phyloP scores from a whole-genome alignment of 1,140 invertebrate species.

The Euglossa dilemma region DNA sequence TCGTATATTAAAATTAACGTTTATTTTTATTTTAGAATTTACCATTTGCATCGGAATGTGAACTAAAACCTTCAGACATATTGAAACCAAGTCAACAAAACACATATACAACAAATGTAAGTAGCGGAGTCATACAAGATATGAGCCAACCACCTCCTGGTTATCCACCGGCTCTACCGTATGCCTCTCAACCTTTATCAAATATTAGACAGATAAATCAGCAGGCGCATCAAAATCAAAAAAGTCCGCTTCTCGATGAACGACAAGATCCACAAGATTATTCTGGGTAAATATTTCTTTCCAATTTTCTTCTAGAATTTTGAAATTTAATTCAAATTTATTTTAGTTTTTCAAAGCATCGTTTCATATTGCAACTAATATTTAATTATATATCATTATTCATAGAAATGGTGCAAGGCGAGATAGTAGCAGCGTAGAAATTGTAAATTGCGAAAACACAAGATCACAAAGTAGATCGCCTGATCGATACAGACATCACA shows the following conservation, averaged over 20 bases:
- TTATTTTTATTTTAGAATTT: constrained; percentile 81
- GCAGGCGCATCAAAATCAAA: constrained; percentile 71
- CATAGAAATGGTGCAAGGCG: constrained; percentile 70
- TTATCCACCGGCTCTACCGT: constrained; percentile 80
- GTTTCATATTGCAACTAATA: not conserved
- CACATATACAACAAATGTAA: constrained; percentile 72
- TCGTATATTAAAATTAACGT: not conserved
- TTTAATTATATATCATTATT: constrained; percentile 12
- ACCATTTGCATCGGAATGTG: constrained; percentile 87
- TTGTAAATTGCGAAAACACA: constrained; percentile 79
- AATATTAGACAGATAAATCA: constrained; percentile 71
- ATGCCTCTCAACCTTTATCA: constrained; percentile 74
- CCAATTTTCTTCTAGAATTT: not conserved
- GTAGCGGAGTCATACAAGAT: constrained; percentile 80
- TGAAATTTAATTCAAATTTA: not conserved
- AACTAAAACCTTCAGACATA: constrained; percentile 84
- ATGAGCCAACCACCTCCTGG: constrained; percentile 84
- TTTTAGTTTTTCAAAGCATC: not conserved
- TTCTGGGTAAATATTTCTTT: constrained; percentile 52
- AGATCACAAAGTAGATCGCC: constrained; percentile 80
- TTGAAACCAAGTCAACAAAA: constrained; percentile 77
- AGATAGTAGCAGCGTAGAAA: constrained; percentile 81
- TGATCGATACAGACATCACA: constrained; percentile 80
- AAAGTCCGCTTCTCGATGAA: constrained; percentile 79
- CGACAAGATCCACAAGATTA: constrained; percentile 69